Evolutionary conservation across 2,113 vertebrate species (phyloP).

Genomic region (Zapus hudsonius): DNA sequence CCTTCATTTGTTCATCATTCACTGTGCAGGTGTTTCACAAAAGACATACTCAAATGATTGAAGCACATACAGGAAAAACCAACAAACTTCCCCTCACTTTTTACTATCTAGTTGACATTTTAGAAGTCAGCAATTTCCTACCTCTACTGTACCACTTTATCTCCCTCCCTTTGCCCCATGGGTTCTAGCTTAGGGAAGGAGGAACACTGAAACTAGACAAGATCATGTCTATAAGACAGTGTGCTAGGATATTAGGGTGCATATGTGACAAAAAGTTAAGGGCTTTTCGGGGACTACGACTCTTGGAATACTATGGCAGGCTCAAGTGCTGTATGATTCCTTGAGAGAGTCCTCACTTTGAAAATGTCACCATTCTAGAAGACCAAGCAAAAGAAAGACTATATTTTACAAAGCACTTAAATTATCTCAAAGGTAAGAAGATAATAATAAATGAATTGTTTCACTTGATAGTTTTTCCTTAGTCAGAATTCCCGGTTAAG

Average conservation of each 20-base stretch:
- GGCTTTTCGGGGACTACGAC: no score
- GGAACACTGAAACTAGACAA: not conserved
- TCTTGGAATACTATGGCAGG: not conserved
- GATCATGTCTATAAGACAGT: not conserved
- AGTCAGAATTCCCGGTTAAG: not conserved
- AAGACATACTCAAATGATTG: not conserved
- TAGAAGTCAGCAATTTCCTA: not conserved
- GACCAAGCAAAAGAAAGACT: not conserved
- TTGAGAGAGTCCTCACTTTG: not conserved
- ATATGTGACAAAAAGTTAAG: not conserved
- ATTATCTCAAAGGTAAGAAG: not conserved
- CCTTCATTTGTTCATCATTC: constrained; percentile 53
- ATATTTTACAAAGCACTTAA: constrained; percentile 18
- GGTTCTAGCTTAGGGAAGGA: not conserved
- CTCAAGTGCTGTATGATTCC: not conserved
- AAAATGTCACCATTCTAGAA: not conserved
- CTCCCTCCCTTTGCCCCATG: not conserved
- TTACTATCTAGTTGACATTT: not conserved
- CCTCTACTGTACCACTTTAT: accelerated
- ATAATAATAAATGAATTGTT: not conserved
- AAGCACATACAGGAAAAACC: not conserved
- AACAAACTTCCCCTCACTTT: not conserved
- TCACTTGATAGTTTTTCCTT: not conserved
- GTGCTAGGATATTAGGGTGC: not conserved
- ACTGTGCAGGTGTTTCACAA: constrained; percentile 28